phyloP scores from a whole-genome alignment of 1,140 invertebrate species.

The Aleiodes sp. region DNA sequence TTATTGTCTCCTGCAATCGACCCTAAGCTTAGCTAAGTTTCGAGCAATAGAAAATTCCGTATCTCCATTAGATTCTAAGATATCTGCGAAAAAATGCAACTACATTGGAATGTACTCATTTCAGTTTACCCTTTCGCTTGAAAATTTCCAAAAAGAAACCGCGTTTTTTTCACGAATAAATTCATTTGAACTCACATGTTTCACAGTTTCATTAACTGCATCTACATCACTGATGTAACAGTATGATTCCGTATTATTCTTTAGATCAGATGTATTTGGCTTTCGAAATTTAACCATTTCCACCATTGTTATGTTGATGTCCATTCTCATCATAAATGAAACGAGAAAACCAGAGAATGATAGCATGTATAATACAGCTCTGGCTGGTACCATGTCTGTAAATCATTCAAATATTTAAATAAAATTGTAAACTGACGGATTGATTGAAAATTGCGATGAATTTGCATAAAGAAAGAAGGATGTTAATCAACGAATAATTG shows the following conservation, averaged over 20 bases:
- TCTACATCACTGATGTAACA: slow-evolving; percentile 47
- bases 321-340: slow-evolving; percentile 80
- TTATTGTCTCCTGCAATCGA: too few relatives aligned
- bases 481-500: neutral
- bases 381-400: slow-evolving; percentile 69
- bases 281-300: slow-evolving; percentile 70
- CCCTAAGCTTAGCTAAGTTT: too few relatives aligned
- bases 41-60: too few relatives aligned
- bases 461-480: neutral
- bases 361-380: slow-evolving; percentile 75
- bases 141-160: too few relatives aligned
- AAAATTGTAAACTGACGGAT: neutral
- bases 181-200: neutral
- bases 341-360: slow-evolving; percentile 79
- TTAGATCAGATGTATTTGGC: slow-evolving; percentile 37
- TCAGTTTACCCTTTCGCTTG: too few relatives aligned
- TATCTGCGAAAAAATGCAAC: too few relatives aligned
- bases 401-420: slow-evolving; percentile 11
- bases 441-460: neutral
- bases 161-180: neutral
- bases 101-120: too few relatives aligned
- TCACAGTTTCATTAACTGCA: slow-evolving; percentile 39
- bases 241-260: slow-evolving; percentile 40
- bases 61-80: too few relatives aligned
- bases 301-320: slow-evolving; percentile 78